Conservation (phyloP, 1,140 invertebrate species). For the Eulimnadia texana region DNA sequence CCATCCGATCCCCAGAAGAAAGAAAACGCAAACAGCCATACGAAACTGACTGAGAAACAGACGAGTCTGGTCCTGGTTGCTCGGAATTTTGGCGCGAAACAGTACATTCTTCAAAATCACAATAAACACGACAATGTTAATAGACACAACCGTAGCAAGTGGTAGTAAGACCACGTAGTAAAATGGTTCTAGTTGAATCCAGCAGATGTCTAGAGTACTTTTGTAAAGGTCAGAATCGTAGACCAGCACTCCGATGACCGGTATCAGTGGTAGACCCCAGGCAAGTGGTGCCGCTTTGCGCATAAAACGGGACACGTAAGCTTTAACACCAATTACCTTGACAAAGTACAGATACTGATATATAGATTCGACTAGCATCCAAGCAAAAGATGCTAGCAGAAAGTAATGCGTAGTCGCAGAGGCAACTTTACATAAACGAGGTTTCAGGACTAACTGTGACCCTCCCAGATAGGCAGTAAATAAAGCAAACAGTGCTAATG, state of each 20-base stretch:
- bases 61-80: constrained; percentile 28
- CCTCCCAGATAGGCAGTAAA: constrained; percentile 21
- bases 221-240: constrained; percentile 20
- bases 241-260: constrained; percentile 21
- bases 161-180: constrained; percentile 32
- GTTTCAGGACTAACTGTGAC: constrained; percentile 18
- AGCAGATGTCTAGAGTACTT: constrained; percentile 24
- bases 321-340: constrained; percentile 29
- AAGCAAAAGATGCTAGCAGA: constrained; percentile 32
- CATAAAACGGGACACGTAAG: constrained; percentile 30
- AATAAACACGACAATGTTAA: constrained; percentile 30
- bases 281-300: constrained; percentile 30
- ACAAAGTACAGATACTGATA: constrained; percentile 35
- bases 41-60: constrained; percentile 29
- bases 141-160: constrained; percentile 27
- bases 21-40: constrained; percentile 33
- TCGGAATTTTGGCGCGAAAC: constrained; percentile 26
- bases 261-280: constrained; percentile 27
- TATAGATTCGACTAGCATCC: constrained; percentile 35
- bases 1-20: constrained; percentile 26
- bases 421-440: constrained; percentile 21
- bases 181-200: constrained; percentile 30
- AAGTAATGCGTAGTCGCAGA: constrained; percentile 33
- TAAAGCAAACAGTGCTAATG: constrained; percentile 21
- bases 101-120: constrained; percentile 28